These are phyloP conservation scores for Sebastolobus altivelis DNA, from an alignment of 2,797 vertebrate species.

Conservation along the genomic window DNA sequence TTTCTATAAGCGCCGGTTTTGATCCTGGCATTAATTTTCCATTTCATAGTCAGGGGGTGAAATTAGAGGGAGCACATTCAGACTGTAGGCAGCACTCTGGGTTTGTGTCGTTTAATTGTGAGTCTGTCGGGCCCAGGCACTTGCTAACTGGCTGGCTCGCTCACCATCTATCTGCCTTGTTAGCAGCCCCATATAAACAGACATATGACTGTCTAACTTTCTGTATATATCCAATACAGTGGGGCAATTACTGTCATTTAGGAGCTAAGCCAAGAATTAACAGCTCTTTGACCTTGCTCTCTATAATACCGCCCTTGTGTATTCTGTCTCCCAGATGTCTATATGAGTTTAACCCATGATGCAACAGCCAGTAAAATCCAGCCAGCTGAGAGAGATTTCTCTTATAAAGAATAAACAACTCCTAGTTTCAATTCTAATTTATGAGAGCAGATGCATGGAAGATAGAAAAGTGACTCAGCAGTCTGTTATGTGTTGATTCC, in stretches of 20 bases:
- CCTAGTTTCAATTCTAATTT: constrained; percentile 54
- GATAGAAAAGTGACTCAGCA: constrained; percentile 80
- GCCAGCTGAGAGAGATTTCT: constrained; percentile 45
- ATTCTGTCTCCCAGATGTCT: constrained; percentile 68
- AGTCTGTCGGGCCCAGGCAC: constrained; percentile 26
- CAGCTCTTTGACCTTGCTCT: constrained; percentile 75
- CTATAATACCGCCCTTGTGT: constrained; percentile 81
- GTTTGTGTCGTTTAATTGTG: constrained; percentile 68
- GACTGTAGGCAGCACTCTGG: constrained; percentile 58
- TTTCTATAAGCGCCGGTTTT: constrained; percentile 75
- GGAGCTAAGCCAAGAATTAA: constrained; percentile 68
- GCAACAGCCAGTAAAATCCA: constrained; percentile 68
- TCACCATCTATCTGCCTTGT: constrained; percentile 38
- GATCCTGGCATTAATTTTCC: constrained; percentile 75
- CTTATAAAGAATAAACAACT: constrained; percentile 51
- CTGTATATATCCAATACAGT: constrained; percentile 53
- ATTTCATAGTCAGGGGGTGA: constrained; percentile 71
- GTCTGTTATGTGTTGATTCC: constrained; percentile 77
- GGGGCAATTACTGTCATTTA: constrained; percentile 73
- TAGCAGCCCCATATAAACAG: constrained; percentile 52
- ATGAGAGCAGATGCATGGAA: constrained; percentile 60
- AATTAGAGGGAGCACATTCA: constrained; percentile 70
- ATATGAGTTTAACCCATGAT: constrained; percentile 74
- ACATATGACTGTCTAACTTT: constrained; percentile 65
- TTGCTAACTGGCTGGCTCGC: constrained; percentile 25